These are phyloP conservation scores for Neosilurus hyrtlii DNA, from an alignment of 2,797 vertebrate species.

Conservation along the genomic window DNA sequence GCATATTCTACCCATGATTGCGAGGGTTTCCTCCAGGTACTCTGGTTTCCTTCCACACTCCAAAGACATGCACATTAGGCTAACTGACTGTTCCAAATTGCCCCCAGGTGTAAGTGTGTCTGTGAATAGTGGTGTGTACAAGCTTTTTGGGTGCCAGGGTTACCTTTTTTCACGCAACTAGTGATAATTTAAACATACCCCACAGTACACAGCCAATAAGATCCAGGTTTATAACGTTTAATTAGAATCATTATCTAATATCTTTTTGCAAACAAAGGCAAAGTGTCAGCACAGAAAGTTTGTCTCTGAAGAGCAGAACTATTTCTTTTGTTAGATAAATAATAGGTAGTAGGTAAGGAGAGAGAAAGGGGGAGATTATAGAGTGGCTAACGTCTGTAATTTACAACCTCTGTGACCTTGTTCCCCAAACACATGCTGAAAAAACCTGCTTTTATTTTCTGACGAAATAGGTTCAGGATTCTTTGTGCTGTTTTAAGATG, in stretches of 20 bases:
- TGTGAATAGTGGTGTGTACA: no score
- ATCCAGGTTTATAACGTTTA: neutral
- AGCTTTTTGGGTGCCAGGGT: no score
- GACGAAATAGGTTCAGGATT: neutral
- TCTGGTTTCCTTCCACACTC: no score
- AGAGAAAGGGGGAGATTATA: neutral
- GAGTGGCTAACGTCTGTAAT: neutral
- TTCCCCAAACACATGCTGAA: neutral
- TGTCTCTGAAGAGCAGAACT: neutral
- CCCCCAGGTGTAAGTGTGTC: no score
- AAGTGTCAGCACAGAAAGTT: neutral
- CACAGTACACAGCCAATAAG: no score
- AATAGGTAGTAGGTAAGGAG: neutral
- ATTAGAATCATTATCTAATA: neutral
- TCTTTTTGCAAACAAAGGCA: neutral
- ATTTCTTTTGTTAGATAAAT: neutral
- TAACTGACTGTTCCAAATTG: no score
- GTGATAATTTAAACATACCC: no score
- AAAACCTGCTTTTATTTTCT: neutral
- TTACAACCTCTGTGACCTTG: neutral
- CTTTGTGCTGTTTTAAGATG: neutral
- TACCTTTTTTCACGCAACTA: no score
- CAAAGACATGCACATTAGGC: no score
- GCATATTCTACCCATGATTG: no score
- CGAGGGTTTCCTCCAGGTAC: no score